Evolutionary conservation across 2,888 invertebrate genomes (phyloP).

Genomic region (Aleiodes alternator): DNA sequence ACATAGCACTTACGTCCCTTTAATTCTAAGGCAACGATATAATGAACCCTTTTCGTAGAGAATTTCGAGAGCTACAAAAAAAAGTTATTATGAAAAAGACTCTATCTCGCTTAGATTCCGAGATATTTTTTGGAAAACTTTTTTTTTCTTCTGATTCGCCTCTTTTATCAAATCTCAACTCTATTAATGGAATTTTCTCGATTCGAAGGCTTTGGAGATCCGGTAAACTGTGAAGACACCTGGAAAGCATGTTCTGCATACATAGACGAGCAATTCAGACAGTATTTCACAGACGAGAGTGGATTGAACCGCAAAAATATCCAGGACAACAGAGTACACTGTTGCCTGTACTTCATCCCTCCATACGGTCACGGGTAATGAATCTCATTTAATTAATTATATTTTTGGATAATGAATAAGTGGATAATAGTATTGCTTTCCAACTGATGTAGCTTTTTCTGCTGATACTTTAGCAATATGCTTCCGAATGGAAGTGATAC

Average conservation of each 20-base stretch:
- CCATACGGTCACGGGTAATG: constrained; percentile 95
- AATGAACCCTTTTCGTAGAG: too few species aligned
- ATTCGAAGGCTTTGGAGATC: constrained; percentile 87
- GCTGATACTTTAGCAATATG: too few species aligned
- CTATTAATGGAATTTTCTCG: background rate
- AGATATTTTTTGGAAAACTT: background rate
- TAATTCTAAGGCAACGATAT: too few species aligned
- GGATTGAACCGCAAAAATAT: constrained; percentile 96
- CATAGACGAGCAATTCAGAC: constrained; percentile 90
- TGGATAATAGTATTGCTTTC: too few species aligned
- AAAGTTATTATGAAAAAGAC: background rate
- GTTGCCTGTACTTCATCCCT: constrained; percentile 96
- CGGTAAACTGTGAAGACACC: constrained; percentile 94
- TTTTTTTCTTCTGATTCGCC: background rate
- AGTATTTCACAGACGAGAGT: constrained; percentile 92
- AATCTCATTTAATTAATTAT: background rate
- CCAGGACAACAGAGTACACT: constrained; percentile 96
- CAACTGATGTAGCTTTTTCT: too few species aligned
- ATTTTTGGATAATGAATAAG: background rate
- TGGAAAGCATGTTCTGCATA: constrained; percentile 94
- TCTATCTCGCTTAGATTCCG: background rate
- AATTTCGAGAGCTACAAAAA: background rate
- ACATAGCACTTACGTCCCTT: too few species aligned
- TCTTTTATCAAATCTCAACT: background rate
- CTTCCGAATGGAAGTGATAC: too few species aligned